A percentile compares a stretch with the other conserved stretches of the same genome.
These are phyloP conservation scores for Lasioglossum marginatum DNA, from an alignment of 2,888 invertebrate species.

Conservation along the genomic window DNA sequence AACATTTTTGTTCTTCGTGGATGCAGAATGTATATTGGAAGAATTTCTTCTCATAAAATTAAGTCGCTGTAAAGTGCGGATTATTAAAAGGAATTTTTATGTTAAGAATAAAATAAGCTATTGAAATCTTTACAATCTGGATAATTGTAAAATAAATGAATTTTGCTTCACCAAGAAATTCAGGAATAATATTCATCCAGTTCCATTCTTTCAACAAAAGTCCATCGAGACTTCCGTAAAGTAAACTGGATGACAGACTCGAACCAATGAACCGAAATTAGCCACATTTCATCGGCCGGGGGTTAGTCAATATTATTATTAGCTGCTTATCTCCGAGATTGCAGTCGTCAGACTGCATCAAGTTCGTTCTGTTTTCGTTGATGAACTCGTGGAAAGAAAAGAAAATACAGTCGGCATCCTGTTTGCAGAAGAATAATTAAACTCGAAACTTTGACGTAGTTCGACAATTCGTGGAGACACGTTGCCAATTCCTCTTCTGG, in stretches of 20 bases:
- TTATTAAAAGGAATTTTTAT: no score
- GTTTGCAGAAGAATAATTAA: conserved; percentile 50
- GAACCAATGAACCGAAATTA: neutral
- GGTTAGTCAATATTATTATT: conserved; percentile 48
- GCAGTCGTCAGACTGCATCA: conserved; percentile 10
- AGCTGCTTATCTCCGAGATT: conserved; percentile 23
- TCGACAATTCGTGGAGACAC: conserved; percentile 36
- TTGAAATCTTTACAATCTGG: no score
- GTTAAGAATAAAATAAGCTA: no score
- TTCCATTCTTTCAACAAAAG: neutral
- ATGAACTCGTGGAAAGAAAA: neutral
- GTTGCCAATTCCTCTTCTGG: neutral
- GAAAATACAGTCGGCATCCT: conserved; percentile 14
- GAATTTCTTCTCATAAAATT: no score
- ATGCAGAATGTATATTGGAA: no score
- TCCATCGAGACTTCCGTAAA: neutral
- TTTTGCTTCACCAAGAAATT: neutral
- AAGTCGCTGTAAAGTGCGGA: no score
- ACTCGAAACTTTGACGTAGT: conserved; percentile 34
- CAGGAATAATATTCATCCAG: neutral
- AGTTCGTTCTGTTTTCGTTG: conserved; percentile 6
- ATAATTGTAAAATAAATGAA: neutral
- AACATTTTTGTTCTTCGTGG: no score
- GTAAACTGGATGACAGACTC: neutral
- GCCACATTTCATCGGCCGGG: conserved; percentile 3